Base-by-base conservation (phyloP, 2,888 invertebrate genomes). In the Horisme vitalbata region DNA sequence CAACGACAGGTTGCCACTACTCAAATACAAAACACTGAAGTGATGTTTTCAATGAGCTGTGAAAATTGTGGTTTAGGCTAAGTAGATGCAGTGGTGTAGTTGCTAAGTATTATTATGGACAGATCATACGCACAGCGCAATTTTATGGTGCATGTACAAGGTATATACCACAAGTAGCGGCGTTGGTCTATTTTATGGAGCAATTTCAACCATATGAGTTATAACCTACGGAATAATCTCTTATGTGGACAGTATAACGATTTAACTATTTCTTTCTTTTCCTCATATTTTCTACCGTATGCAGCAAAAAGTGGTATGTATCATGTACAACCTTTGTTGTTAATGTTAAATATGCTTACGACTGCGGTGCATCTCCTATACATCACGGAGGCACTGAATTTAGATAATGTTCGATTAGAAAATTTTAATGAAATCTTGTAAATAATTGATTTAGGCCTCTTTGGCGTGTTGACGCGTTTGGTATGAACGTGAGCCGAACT, bases 1-100 rank as follows among this genome's bases (percentile, higher is more conserved):
- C 70, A 75, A 86, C 83, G 88, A 89, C 46, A 61, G 87, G 89
- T 86, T 89, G 71, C 89, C 89, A 88, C 88, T 89, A 10, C 68
- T 89, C 51, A 83, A 82, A 55, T 88, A 88, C 59, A 82, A 69
- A 65, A 87, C 87, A 48, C 71, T 89, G 63, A 80, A 88, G 55
- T 49, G 49, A 49, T 43, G 33, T 46, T 46, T 30, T 39, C 35
- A 35, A 33, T 6, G 58, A 48, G 56, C 56, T 56, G 59, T 56
- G 56, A 59, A 52, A 46, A 43, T 38, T 52, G 47, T 55, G 51
- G 45, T 45, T 30, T 44, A 44, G 34, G 10, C 13, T 31, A 33
- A 11, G 9, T 43, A 27, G 18, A 30, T 33, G 41, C 10, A 26
- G 8, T 11, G 33, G 27, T 26, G 31, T 32, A 49, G 35, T 15